These are phyloP conservation scores for Drosophila pruinosa DNA, from an alignment of 1,140 invertebrate genomes.

Conservation along the genomic window DNA sequence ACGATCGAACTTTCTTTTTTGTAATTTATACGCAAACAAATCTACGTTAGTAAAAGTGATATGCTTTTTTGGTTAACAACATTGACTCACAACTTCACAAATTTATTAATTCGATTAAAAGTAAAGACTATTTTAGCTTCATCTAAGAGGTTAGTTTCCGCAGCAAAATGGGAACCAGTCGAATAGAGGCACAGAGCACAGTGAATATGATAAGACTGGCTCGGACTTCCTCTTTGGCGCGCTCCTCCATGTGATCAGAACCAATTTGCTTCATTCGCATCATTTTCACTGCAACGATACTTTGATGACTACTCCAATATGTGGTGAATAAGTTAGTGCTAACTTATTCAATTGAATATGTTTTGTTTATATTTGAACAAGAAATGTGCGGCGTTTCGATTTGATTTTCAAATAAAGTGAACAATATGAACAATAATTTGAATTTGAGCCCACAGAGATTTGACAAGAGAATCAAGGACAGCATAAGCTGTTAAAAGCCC, in stretches of 20 bases:
- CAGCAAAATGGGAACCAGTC: constrained; percentile 37
- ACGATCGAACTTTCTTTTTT: too few relatives aligned
- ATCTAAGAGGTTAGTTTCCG: constrained; percentile 11
- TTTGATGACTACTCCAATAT: not conserved
- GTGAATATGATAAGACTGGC: constrained; percentile 52
- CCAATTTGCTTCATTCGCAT: constrained; percentile 45
- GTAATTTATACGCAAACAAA: too few relatives aligned
- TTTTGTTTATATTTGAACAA: not conserved
- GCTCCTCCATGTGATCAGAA: constrained; percentile 1
- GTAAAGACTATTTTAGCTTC: not conserved
- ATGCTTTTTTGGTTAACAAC: too few relatives aligned
- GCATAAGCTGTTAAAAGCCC: not conserved
- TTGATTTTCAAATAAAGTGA: not conserved
- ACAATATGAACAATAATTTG: not conserved
- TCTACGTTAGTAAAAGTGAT: too few relatives aligned
- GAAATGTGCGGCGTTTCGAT: not conserved
- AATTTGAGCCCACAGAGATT: not conserved
- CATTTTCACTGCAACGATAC: constrained; percentile 30
- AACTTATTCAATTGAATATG: not conserved
- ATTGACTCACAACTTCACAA: too few relatives aligned
- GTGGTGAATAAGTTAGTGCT: not conserved
- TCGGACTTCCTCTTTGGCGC: constrained; percentile 45
- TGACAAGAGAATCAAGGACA: not conserved
- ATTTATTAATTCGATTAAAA: not conserved
- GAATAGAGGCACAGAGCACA: constrained; percentile 39